Evolutionary conservation across 2,888 invertebrate species (phyloP).

Genomic region (Polyommatus icarus): DNA sequence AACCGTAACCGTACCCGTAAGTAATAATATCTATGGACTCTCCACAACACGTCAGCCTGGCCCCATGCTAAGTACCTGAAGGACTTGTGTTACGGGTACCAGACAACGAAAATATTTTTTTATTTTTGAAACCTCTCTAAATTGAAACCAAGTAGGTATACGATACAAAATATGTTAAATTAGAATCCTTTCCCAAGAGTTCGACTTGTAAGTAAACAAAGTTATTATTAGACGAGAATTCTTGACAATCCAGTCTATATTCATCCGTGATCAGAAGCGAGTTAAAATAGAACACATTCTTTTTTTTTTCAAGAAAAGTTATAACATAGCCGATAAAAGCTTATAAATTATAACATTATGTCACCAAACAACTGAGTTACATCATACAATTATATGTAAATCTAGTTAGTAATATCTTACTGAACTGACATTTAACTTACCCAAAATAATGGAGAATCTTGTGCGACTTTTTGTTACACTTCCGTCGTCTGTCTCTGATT

Average conservation of each 20-base stretch:
- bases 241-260: background rate
- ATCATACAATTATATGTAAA: no score
- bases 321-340: background rate
- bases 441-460: slow-evolving; percentile 64
- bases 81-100: no score
- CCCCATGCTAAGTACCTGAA: no score
- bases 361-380: no score
- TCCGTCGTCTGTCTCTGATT: slow-evolving; percentile 47
- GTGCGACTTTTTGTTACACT: slow-evolving; percentile 64
- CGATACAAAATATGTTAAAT: background rate
- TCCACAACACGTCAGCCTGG: no score
- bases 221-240: background rate
- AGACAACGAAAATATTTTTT: no score
- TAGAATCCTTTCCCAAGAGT: background rate
- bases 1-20: no score
- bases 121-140: no score
- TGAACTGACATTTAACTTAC: slow-evolving; percentile 47
- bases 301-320: background rate
- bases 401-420: no score
- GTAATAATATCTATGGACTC: no score
- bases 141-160: no score
- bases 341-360: no score
- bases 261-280: background rate
- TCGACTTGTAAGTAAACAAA: background rate
- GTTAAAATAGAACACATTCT: background rate